Conservation (phyloP, 2,797 vertebrate genomes). For the Neosilurus mollespiculum region DNA sequence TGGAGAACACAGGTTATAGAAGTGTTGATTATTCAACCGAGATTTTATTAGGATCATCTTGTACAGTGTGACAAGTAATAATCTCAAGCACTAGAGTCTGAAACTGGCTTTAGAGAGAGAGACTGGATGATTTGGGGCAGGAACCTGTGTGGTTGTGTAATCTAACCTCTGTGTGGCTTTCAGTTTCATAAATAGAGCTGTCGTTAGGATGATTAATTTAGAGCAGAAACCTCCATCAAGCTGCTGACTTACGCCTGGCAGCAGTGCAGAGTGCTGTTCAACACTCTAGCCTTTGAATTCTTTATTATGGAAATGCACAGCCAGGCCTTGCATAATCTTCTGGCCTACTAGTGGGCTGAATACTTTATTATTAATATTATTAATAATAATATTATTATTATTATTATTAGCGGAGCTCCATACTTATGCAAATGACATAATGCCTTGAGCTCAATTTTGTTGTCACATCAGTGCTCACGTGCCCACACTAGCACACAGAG, state of each 20-base stretch:
- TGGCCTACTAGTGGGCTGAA: not conserved
- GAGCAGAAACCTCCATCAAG: slow-evolving; percentile 5
- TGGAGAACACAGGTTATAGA: not conserved
- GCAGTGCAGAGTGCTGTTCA: not conserved
- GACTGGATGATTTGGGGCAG: not conserved
- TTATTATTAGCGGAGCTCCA: too few relatives aligned
- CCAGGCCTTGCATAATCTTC: slow-evolving; percentile 14
- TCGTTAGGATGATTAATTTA: slow-evolving; percentile 19
- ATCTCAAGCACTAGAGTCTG: not conserved
- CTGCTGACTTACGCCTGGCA: slow-evolving; percentile 3
- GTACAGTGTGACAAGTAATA: not conserved
- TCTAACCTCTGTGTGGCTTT: not conserved
- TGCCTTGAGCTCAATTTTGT: too few relatives aligned
- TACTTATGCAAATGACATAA: too few relatives aligned
- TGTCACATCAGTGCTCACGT: too few relatives aligned
- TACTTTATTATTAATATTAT: not conserved
- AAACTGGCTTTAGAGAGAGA: not conserved
- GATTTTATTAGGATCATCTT: slow-evolving; percentile 3
- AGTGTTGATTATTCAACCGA: not conserved
- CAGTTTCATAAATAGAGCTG: slow-evolving; percentile 10
- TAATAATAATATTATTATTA: too few relatives aligned
- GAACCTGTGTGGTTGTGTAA: not conserved
- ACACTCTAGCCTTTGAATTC: slow-evolving; percentile 9
- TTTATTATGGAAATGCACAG: slow-evolving; percentile 16
- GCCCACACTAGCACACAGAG: too few relatives aligned